Evolutionary conservation across 1,140 invertebrate species (phyloP).

Genomic region (Drosophila arawakana): DNA sequence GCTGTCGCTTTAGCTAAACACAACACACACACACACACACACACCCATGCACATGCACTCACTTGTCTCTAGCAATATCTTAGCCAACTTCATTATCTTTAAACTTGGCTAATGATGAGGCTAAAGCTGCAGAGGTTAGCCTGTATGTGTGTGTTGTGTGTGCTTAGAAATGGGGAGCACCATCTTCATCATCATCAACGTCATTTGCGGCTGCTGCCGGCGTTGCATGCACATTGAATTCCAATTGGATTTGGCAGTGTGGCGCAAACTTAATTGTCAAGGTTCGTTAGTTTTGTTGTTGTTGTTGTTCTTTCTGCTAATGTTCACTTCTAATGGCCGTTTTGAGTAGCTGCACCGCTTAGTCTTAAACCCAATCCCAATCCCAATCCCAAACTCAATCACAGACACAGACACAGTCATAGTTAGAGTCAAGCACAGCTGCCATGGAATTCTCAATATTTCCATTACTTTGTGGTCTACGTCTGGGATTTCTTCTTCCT

Average conservation of each 20-base stretch:
- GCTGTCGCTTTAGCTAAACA: slow-evolving; percentile 15
- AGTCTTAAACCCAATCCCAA: slow-evolving; percentile 26
- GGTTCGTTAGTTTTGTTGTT: slow-evolving; percentile 72
- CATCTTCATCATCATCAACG: slow-evolving; percentile 72
- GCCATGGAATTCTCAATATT: slow-evolving; percentile 79
- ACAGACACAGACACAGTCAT: slow-evolving; percentile 11
- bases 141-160: not conserved
- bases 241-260: slow-evolving; percentile 80
- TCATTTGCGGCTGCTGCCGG: slow-evolving; percentile 57
- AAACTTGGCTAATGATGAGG: slow-evolving; percentile 30
- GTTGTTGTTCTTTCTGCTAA: slow-evolving; percentile 62
- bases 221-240: slow-evolving; percentile 80
- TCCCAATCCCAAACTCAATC: slow-evolving; percentile 18
- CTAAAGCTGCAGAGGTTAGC: slow-evolving; percentile 21
- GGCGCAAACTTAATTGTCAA: slow-evolving; percentile 81
- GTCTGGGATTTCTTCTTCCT: slow-evolving; percentile 68
- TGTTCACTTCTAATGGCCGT: slow-evolving; percentile 78
- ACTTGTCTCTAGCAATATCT: slow-evolving; percentile 39
- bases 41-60: not conserved
- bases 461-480: slow-evolving; percentile 79
- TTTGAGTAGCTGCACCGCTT: slow-evolving; percentile 72
- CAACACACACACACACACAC: slow-evolving; percentile 3
- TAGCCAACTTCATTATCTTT: slow-evolving; percentile 66
- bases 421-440: slow-evolving; percentile 26
- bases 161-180: slow-evolving; percentile 49